A percentile compares a stretch with the other conserved stretches of the same genome.
These are phyloP conservation scores for Hyles vespertilio DNA, from an alignment of 1,140 invertebrate genomes.

Conservation along the genomic window DNA sequence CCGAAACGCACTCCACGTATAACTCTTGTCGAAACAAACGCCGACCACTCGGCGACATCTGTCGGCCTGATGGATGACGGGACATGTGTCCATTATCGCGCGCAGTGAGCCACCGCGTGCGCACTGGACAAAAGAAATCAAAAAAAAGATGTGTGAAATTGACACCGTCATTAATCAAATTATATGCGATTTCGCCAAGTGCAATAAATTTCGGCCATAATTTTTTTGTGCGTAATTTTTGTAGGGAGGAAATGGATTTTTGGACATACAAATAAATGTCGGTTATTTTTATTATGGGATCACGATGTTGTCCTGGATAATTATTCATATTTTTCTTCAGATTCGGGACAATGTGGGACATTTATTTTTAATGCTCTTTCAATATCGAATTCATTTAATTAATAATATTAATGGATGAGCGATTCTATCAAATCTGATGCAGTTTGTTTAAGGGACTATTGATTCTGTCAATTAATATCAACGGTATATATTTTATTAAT, in stretches of 20 bases:
- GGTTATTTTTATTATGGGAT: no score
- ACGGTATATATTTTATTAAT: no score
- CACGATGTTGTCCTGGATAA: no score
- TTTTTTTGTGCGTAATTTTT: conserved; percentile 11
- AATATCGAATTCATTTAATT: no score
- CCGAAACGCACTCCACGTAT: conserved; percentile 13
- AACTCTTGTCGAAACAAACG: conserved; percentile 38
- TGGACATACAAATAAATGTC: neutral
- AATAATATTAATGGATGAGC: no score
- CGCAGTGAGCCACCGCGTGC: conserved; percentile 18
- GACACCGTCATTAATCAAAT: conserved; percentile 56
- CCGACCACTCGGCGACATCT: conserved; percentile 46
- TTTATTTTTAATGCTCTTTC: no score
- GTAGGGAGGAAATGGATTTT: conserved; percentile 2
- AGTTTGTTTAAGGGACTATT: no score
- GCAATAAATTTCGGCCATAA: conserved; percentile 31
- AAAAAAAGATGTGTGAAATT: conserved; percentile 15
- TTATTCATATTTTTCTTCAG: no score
- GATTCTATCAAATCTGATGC: no score
- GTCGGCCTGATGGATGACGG: conserved; percentile 56
- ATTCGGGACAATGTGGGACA: no score
- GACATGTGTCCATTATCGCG: conserved; percentile 59
- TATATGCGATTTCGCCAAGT: conserved; percentile 36
- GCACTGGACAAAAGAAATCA: conserved; percentile 25
- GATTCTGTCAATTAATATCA: no score